Conservation (phyloP, 2,888 invertebrate species). For the Pristionchus exspectatus region DNA sequence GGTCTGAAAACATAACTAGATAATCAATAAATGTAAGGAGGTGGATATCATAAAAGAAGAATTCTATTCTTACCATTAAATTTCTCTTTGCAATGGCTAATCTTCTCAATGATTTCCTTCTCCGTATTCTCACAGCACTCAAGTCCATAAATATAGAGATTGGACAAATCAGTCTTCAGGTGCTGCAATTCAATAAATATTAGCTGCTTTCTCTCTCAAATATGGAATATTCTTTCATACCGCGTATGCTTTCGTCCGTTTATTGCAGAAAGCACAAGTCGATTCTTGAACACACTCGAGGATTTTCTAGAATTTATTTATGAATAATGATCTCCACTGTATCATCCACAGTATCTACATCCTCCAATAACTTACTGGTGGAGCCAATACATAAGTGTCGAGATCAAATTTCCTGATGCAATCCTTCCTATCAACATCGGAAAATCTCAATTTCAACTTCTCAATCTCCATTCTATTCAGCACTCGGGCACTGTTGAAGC, state of each 20-base stretch:
- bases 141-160: neutral
- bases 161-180: slow-evolving; percentile 7
- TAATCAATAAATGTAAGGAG: neutral
- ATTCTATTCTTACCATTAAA: neutral
- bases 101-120: neutral
- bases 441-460: slow-evolving; percentile 15
- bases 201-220: neutral
- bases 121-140: neutral
- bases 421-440: neutral
- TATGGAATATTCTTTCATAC: neutral
- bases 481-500: slow-evolving; percentile 10
- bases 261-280: neutral
- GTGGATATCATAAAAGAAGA: neutral
- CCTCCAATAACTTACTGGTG: neutral
- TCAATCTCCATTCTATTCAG: neutral
- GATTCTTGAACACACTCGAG: neutral
- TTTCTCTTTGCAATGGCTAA: neutral
- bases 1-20: neutral
- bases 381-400: neutral
- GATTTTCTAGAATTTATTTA: neutral
- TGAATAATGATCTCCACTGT: neutral
- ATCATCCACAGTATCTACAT: neutral
- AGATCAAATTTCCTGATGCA: slow-evolving; percentile 21
- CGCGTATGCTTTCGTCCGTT: slow-evolving; percentile 2
- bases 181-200: neutral